Evolutionary conservation across 2,797 vertebrate species (phyloP).

Genomic region (Philypnodon macrostomus): DNA sequence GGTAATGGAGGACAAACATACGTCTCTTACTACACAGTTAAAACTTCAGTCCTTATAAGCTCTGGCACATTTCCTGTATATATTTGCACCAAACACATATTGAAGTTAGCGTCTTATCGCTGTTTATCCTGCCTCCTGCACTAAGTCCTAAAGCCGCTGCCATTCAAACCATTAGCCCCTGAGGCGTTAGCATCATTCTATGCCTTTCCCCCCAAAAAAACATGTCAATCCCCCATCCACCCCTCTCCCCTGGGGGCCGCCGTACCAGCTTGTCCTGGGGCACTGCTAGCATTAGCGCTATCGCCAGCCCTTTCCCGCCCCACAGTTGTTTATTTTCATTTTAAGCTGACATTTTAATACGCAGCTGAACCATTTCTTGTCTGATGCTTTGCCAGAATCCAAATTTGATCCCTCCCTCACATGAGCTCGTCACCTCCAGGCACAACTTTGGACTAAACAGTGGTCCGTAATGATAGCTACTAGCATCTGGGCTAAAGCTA

Average conservation of each 20-base stretch:
- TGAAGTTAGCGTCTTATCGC: constrained; percentile 45
- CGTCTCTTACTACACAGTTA: no score
- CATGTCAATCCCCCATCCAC: constrained; percentile 71
- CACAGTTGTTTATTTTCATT: constrained; percentile 78
- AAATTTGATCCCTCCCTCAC: constrained; percentile 35
- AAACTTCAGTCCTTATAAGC: background rate
- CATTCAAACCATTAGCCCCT: constrained; percentile 58
- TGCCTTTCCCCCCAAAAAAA: constrained; percentile 36
- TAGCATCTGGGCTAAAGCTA: no score
- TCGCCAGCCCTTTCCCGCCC: constrained; percentile 62
- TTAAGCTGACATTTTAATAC: constrained; percentile 75
- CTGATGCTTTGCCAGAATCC: constrained; percentile 69
- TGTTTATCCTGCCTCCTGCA: constrained; percentile 72
- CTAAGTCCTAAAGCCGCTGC: constrained; percentile 69
- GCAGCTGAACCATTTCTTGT: constrained; percentile 50
- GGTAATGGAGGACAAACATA: constrained; percentile 51
- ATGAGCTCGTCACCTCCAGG: constrained; percentile 63
- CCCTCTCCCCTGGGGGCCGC: constrained; percentile 60
- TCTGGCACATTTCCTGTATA: constrained; percentile 10
- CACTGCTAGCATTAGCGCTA: constrained; percentile 65
- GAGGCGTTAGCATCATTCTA: constrained; percentile 63
- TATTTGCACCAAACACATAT: constrained; percentile 18
- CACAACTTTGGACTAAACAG: constrained; percentile 54
- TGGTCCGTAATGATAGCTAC: constrained; percentile 44
- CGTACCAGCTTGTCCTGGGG: constrained; percentile 69